phyloP scores from a whole-genome alignment of 2,888 invertebrate species.

The Ptilodon capucinus region DNA sequence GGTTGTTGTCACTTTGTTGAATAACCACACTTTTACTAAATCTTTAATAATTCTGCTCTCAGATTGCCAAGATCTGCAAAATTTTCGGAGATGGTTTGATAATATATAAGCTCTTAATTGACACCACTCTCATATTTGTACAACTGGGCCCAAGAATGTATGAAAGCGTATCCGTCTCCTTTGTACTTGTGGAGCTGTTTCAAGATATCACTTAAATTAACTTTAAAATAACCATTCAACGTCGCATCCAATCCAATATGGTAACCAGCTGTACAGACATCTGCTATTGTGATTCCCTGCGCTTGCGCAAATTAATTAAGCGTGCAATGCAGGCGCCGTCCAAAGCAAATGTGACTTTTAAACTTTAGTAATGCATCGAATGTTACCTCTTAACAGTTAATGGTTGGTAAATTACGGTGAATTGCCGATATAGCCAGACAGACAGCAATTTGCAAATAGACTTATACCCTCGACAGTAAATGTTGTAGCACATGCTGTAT shows the following conservation, averaged over 20 bases:
- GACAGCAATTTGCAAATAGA: conserved; percentile 36
- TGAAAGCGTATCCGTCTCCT: too few relatives aligned
- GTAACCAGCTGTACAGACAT: conserved; percentile 63
- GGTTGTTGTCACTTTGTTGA: too few relatives aligned
- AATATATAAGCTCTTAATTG: too few relatives aligned
- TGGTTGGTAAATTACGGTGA: conserved; percentile 37
- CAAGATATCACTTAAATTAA: conserved; percentile 1
- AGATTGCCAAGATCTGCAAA: too few relatives aligned
- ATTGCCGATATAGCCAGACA: conserved; percentile 31
- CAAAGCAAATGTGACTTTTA: conserved; percentile 35
- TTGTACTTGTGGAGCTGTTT: neutral
- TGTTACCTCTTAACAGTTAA: conserved; percentile 15
- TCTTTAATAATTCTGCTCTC: too few relatives aligned
- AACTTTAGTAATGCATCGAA: conserved; percentile 39
- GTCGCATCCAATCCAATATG: conserved; percentile 58
- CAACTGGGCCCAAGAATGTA: too few relatives aligned
- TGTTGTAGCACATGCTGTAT: conserved; percentile 28
- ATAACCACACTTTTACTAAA: too few relatives aligned
- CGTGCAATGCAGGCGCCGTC: conserved; percentile 49
- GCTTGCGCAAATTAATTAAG: conserved; percentile 64
- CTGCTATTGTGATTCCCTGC: conserved; percentile 66
- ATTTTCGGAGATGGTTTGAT: too few relatives aligned
- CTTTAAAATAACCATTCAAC: conserved; percentile 43
- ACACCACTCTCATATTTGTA: too few relatives aligned
- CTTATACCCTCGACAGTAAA: conserved; percentile 34